A percentile compares a stretch with the other conserved stretches of the same genome.
These are phyloP conservation scores for Tetranychus truncatus DNA, from an alignment of 2,888 invertebrate species.

Conservation along the genomic window DNA sequence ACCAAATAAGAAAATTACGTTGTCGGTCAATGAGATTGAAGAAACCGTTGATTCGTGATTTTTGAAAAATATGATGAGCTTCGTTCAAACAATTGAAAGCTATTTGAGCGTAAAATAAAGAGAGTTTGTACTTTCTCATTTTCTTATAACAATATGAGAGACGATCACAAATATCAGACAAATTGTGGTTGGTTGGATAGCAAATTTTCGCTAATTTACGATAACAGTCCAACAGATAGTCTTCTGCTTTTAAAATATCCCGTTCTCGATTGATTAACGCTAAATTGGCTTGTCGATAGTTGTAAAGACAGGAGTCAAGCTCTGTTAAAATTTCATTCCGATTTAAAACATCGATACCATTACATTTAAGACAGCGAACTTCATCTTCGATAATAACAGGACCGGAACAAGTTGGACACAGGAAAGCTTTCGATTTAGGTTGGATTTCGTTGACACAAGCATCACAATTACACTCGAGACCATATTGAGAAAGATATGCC, in stretches of 20 bases:
- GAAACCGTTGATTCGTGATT: background rate
- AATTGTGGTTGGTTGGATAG: background rate
- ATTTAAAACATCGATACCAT: background rate
- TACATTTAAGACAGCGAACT: background rate
- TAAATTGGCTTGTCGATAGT: background rate
- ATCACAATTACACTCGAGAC: background rate
- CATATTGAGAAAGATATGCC: background rate
- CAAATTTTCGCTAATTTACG: background rate
- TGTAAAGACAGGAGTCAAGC: background rate
- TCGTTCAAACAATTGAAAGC: conserved; percentile 1
- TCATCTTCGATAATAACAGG: background rate
- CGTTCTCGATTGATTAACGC: background rate
- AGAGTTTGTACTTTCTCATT: conserved; percentile 11
- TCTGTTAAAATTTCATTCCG: background rate
- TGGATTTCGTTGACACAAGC: background rate
- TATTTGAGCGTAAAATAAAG: background rate
- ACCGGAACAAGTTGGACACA: background rate
- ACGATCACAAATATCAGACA: background rate
- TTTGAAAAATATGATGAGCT: background rate
- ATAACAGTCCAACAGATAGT: conserved; percentile 3
- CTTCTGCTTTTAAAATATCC: conserved; percentile 3
- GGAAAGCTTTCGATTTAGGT: background rate
- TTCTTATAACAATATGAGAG: conserved; percentile 1
- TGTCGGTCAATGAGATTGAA: conserved; percentile 3
- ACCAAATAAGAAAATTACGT: background rate